Percentiles rank a stretch among this genome's conserved stretches.
Conservation (phyloP, 1,140 invertebrate species). For the Rhagoletis pomonella region DNA sequence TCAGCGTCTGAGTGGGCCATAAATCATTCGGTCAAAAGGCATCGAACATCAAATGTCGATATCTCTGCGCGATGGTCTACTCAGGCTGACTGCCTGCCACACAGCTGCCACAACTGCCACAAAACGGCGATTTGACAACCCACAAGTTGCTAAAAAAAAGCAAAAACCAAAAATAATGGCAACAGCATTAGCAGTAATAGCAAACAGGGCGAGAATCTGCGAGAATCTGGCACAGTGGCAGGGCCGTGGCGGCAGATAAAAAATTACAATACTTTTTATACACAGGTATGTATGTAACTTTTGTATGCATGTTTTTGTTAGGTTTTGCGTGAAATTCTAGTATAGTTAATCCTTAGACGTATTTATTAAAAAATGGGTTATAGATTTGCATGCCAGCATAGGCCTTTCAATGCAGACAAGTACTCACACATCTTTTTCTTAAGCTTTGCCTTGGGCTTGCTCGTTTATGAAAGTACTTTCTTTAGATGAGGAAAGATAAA, state of each 20-base stretch:
- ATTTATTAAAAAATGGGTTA: too few species aligned
- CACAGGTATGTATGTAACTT: too few species aligned
- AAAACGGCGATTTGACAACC: slow-evolving; percentile 47
- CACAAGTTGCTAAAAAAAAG: not conserved
- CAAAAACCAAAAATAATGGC: not conserved
- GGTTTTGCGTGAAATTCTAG: too few species aligned
- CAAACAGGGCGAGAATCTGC: not conserved
- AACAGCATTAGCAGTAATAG: not conserved
- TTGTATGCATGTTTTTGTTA: too few species aligned
- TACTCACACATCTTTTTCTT: too few species aligned
- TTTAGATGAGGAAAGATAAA: too few species aligned
- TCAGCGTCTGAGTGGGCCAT: slow-evolving; percentile 42
- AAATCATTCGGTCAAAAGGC: slow-evolving; percentile 51
- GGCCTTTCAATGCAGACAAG: too few species aligned
- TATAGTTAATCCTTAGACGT: too few species aligned
- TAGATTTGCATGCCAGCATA: too few species aligned
- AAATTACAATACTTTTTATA: too few species aligned
- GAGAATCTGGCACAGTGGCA: not conserved
- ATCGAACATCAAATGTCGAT: slow-evolving; percentile 52
- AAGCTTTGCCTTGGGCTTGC: too few species aligned
- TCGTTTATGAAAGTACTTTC: too few species aligned
- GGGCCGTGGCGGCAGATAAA: not conserved
- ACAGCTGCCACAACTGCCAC: slow-evolving; percentile 40
- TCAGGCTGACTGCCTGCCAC: slow-evolving; percentile 31
- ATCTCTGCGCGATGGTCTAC: slow-evolving; percentile 37